Evolutionary conservation across 2,888 invertebrate species (phyloP), one percentile per base, ranked within the genome.

Genomic region (Sminthurides aquaticus): DNA sequence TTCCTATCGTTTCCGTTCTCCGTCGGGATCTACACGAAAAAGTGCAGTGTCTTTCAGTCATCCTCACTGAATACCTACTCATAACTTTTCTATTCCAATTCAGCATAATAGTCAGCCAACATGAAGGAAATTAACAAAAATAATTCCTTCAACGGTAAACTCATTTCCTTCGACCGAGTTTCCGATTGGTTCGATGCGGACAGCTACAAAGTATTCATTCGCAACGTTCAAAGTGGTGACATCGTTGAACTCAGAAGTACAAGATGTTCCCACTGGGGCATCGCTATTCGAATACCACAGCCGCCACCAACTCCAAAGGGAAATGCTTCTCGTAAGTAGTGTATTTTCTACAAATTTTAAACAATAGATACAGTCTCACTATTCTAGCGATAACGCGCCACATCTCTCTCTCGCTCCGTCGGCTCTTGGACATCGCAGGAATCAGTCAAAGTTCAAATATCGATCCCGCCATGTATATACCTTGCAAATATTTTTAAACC

Each of bases 151-250:
- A 55, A 27, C 29, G 52, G 52, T 8, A 15, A 20, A 20, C 52
- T 5, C 22, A 20, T 22, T 22, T 8, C 20, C 52, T 71, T 69
- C 34, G 73, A 70, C 64, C 71, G 72, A 70, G 87, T 87, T 77
- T 85, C 86, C 69, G 87, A 87, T 81, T 88, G 88, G 88, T 87
- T 87, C 77, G 83, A 83, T 73, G 84, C 85, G 73, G 85, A 85
- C 75, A 87, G 87, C 80, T 83, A 85, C 76, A 84, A 85, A 75
- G 85, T 87, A 74, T 82, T 88, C 73, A 86, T 86, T 78, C 85
- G 87, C 63, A 87, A 87, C 65, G 82, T 87, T 76, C 86, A 87
- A 78, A 83, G 85, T 52, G 88, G 88, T 64, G 87, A 87, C 79
- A 84, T 88, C 74, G 82, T 87, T 70, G 87, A 88, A 78, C 82